A percentile compares a stretch with the other conserved stretches of the same genome.
These are phyloP conservation scores for Phyllostomus hastatus DNA, from an alignment of 2,113 vertebrate genomes.

Conservation along the genomic window DNA sequence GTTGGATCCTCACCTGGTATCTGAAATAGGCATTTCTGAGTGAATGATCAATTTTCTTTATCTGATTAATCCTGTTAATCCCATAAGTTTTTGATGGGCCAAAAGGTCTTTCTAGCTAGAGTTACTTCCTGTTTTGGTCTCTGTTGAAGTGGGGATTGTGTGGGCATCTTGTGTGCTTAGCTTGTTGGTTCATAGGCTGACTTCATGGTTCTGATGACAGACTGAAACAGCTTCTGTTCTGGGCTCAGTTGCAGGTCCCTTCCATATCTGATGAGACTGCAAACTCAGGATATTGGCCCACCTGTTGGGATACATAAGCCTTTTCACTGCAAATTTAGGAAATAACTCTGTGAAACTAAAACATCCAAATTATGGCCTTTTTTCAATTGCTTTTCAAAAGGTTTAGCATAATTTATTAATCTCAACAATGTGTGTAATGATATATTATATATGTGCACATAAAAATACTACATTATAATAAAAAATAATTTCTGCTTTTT, in stretches of 20 bases:
- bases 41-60: slow-evolving; percentile 85
- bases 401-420: slow-evolving; percentile 55
- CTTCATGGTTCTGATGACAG: slow-evolving; percentile 78
- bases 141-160: slow-evolving; percentile 67
- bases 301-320: slow-evolving; percentile 65
- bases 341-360: slow-evolving; percentile 46
- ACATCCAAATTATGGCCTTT: neutral
- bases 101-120: slow-evolving; percentile 84
- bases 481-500: slow-evolving; percentile 26
- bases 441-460: neutral
- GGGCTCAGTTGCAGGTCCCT: slow-evolving; percentile 75
- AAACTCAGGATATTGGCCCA: slow-evolving; percentile 60
- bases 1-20: slow-evolving; percentile 80
- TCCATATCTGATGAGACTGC: slow-evolving; percentile 72
- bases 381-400: slow-evolving; percentile 39
- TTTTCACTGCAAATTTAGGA: slow-evolving; percentile 73
- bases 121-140: slow-evolving; percentile 80
- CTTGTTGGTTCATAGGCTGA: slow-evolving; percentile 49
- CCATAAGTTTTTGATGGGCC: slow-evolving; percentile 87
- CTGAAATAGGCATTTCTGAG: slow-evolving; percentile 80
- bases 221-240: slow-evolving; percentile 57
- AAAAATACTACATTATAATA: slow-evolving; percentile 15
- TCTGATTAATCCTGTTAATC: slow-evolving; percentile 95
- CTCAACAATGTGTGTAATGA: neutral
- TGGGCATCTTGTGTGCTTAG: slow-evolving; percentile 67